Evolutionary conservation across 2,888 invertebrate genomes (phyloP).

Genomic region (Chloroclystis v-ata): DNA sequence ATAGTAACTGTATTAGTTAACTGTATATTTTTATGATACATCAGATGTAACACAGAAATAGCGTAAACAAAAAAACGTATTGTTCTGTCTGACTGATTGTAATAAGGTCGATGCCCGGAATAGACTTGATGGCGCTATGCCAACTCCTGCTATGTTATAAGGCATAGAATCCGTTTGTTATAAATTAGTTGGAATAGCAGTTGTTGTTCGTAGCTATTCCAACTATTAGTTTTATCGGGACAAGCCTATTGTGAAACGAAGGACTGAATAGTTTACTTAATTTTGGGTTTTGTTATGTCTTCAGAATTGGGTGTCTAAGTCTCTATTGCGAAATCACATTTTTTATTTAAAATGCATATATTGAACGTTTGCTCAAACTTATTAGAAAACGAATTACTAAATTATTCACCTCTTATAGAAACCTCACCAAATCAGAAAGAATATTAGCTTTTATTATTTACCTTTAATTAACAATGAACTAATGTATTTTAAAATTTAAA

Average conservation of each 20-base stretch:
- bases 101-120: slow-evolving; percentile 51
- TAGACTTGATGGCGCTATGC: slow-evolving; percentile 44
- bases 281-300: no score
- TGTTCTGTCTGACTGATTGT: slow-evolving; percentile 39
- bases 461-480: no score
- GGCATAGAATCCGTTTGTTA: slow-evolving; percentile 10
- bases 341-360: no score
- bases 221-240: background rate
- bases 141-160: slow-evolving; percentile 31
- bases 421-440: no score
- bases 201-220: background rate
- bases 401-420: no score
- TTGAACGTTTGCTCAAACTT: no score
- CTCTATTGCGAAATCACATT: background rate
- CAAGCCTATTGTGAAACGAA: background rate
- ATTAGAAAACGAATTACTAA: no score
- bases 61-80: slow-evolving; percentile 19
- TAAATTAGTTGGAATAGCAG: slow-evolving; percentile 1
- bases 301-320: no score
- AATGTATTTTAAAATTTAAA: no score
- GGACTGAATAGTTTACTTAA: background rate
- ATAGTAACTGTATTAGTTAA: no score
- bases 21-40: no score
- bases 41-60: slow-evolving; percentile 1
- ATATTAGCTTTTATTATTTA: no score